Evolutionary conservation across 2,113 vertebrate species (phyloP).

Genomic region (Aegotheles bennettii): DNA sequence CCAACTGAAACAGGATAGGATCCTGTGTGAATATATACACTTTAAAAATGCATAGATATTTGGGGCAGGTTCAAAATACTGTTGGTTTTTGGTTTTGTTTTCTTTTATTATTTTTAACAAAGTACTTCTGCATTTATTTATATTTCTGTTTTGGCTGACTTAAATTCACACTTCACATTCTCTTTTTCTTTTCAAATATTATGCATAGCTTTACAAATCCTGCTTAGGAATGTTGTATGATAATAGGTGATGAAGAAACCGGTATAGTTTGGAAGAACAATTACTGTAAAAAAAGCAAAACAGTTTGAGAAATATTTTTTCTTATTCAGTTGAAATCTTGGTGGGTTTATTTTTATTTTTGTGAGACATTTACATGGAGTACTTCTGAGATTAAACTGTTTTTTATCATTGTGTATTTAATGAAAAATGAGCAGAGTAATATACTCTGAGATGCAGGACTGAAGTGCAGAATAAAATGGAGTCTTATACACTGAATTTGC

Average conservation of each 20-base stretch:
- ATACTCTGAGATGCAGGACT: neutral
- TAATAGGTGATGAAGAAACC: neutral
- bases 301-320: neutral
- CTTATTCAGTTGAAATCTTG: neutral
- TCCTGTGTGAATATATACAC: neutral
- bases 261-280: neutral
- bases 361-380: neutral
- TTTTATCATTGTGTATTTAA: neutral
- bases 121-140: neutral
- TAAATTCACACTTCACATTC: neutral
- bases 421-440: neutral
- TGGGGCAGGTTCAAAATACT: neutral
- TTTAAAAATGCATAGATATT: neutral
- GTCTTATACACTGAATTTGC: neutral
- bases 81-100: too few relatives aligned
- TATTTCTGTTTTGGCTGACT: neutral
- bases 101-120: neutral
- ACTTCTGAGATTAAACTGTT: neutral
- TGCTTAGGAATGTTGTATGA: neutral
- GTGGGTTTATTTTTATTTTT: neutral
- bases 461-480: neutral
- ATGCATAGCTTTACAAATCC: neutral
- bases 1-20: neutral
- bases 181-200: neutral
- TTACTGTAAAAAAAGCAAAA: neutral